These are phyloP conservation scores for Coelopa frigida DNA, from an alignment of 1,140 invertebrate species.

Conservation along the genomic window DNA sequence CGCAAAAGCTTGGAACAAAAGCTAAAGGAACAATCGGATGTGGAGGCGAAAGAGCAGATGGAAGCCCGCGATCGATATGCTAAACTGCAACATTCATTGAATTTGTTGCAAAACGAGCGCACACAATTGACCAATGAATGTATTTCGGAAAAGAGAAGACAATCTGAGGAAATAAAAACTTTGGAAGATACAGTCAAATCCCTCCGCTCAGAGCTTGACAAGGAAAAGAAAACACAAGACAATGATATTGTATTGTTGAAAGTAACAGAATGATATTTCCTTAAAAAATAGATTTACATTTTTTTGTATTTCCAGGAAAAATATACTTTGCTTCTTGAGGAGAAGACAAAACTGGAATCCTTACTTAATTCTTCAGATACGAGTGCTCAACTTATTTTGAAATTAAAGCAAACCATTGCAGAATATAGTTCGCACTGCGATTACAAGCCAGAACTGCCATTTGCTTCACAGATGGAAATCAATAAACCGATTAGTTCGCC, in stretches of 20 bases:
- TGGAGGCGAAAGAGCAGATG: slow-evolving; percentile 43
- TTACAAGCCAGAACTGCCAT: slow-evolving; percentile 22
- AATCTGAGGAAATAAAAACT: slow-evolving; percentile 27
- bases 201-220: slow-evolving; percentile 25
- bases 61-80: slow-evolving; percentile 43
- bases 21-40: slow-evolving; percentile 43
- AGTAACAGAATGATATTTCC: slow-evolving; percentile 18
- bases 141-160: slow-evolving; percentile 27
- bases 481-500: slow-evolving; percentile 19
- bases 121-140: slow-evolving; percentile 28
- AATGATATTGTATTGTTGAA: slow-evolving; percentile 30
- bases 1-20: slow-evolving; percentile 41
- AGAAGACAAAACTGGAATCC: slow-evolving; percentile 23
- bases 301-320: slow-evolving; percentile 23
- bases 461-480: slow-evolving; percentile 19
- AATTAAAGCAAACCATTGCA: slow-evolving; percentile 19
- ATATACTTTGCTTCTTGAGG: slow-evolving; percentile 18
- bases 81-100: slow-evolving; percentile 46
- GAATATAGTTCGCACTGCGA: slow-evolving; percentile 30
- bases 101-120: slow-evolving; percentile 41
- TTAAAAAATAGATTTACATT: neutral
- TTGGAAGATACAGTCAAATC: slow-evolving; percentile 29
- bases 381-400: neutral
- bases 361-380: slow-evolving; percentile 7
- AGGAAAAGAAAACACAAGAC: slow-evolving; percentile 25